Evolutionary conservation across 2,113 vertebrate species (phyloP), one percentile per base, ranked within the genome.

Genomic region (Tychaedon coryphoeus): DNA sequence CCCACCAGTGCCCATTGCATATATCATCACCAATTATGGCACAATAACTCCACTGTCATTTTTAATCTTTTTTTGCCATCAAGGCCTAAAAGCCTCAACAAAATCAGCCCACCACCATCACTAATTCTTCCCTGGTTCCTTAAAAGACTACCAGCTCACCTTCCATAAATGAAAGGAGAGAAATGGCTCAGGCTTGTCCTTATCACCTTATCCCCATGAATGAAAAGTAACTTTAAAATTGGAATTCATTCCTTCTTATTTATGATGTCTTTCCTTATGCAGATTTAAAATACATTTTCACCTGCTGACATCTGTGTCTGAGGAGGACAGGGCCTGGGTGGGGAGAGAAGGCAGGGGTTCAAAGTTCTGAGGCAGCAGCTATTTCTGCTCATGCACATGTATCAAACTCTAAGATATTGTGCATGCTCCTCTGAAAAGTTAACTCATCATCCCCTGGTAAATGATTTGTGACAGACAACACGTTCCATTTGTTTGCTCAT

Each of bases 251-350:
- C 20, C 22, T 58, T 58, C 33, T 34, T 22, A 10, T 64, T 89
- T 74, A 47, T 71, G 9, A 34, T 2, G 0, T 36, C 50, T 10
- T 54, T 81, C 31, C 19, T 74, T 69, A 29, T 11, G 15, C n/a
- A 85, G 28, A 61, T 60, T 73, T n/a, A 42, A n/a, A 58, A n/a
- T 19, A 3, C 0, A 17, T 76, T 88, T 83, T 76, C 14, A 70
- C 15, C 19, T 45, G 15, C 22, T 83, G 12, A 25, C 34, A 90
- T 12, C 6, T 53, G 5, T 56, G n/a, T 28, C 72, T 58, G 38
- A 77, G 25, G 9, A 78, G 23, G 20, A 43, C 3, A 47, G 9
- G 7, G 8, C 2, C 36, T 1, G 2, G 15, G 1, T 10, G 2
- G 31, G 5, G 13, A 67, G 33, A 31, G 23, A 50, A 89, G 28